Conservation (phyloP, 2,888 invertebrate genomes). For the Gandaritis pyraliata region DNA sequence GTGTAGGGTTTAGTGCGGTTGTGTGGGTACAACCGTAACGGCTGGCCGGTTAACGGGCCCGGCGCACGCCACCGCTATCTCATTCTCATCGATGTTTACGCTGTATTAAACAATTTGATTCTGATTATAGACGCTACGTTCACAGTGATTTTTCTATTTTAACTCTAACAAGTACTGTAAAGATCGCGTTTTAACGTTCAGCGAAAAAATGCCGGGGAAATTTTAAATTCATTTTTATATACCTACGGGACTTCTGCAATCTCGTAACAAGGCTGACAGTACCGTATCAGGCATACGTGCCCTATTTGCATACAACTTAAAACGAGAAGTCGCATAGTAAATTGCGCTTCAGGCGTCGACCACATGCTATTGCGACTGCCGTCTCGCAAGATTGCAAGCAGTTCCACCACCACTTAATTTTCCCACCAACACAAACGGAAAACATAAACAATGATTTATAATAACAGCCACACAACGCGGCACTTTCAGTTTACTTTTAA, state of each 20-base stretch:
- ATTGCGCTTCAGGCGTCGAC: constrained; percentile 57
- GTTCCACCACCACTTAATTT: constrained; percentile 78
- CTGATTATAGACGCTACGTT: constrained; percentile 70
- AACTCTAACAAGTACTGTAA: constrained; percentile 23
- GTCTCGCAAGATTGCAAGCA: constrained; percentile 69
- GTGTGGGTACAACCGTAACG: constrained; percentile 45
- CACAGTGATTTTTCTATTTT: constrained; percentile 52
- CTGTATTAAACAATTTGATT: constrained; percentile 79
- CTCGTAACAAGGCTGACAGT: constrained; percentile 37
- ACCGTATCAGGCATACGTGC: constrained; percentile 36
- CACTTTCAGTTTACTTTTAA: constrained; percentile 85
- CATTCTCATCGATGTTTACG: constrained; percentile 76
- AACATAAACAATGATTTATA: constrained; percentile 85
- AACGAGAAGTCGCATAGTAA: constrained; percentile 50
- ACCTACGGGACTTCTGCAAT: constrained; percentile 33
- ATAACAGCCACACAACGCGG: constrained; percentile 81
- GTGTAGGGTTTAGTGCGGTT: constrained; percentile 36
- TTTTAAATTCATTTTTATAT: constrained; percentile 36
- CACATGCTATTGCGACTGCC: constrained; percentile 54
- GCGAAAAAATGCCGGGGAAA: constrained; percentile 21
- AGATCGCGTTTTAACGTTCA: constrained; percentile 17
- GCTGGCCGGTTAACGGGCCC: constrained; percentile 66
- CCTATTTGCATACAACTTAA: constrained; percentile 50
- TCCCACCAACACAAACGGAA: constrained; percentile 81
- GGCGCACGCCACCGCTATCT: constrained; percentile 74